These are phyloP conservation scores for Tautogolabrus adspersus DNA, from an alignment of 2,113 vertebrate species.

Conservation along the genomic window DNA sequence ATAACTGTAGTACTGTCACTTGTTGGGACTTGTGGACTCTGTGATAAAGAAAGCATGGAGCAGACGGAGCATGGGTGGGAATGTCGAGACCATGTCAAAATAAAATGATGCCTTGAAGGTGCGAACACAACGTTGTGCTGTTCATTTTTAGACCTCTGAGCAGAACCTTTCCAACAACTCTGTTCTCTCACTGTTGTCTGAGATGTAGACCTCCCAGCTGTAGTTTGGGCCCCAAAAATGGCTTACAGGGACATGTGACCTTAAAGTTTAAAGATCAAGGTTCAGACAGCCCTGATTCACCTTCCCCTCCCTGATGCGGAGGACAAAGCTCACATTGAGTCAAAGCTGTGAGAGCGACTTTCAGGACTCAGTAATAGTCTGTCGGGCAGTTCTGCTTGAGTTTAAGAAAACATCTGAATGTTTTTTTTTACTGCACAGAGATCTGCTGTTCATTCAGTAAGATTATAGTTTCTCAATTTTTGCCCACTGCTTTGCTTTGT, in stretches of 20 bases:
- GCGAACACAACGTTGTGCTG: background rate
- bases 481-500: too few relatives aligned
- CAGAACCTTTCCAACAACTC: slow-evolving; percentile 17
- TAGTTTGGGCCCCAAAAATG: slow-evolving; percentile 58
- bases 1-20: too few relatives aligned
- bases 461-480: too few relatives aligned
- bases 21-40: background rate
- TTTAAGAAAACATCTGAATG: slow-evolving; percentile 9
- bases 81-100: background rate
- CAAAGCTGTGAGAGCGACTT: slow-evolving; percentile 31
- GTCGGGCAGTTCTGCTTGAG: too few relatives aligned
- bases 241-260: slow-evolving; percentile 72
- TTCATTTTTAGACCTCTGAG: slow-evolving; percentile 18
- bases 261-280: slow-evolving; percentile 56
- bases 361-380: slow-evolving; percentile 24
- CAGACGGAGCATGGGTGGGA: slow-evolving; percentile 2
- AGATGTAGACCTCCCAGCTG: slow-evolving; percentile 47
- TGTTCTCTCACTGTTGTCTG: slow-evolving; percentile 33
- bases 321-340: slow-evolving; percentile 79
- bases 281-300: slow-evolving; percentile 63
- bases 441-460: slow-evolving; percentile 7
- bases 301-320: slow-evolving; percentile 51
- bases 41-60: background rate
- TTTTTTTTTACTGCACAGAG: slow-evolving; percentile 23
- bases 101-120: background rate